Evolutionary conservation across 2,888 invertebrate genomes (phyloP), one percentile per base, ranked within the genome.

Genomic region (Callyntrura sp.): DNA sequence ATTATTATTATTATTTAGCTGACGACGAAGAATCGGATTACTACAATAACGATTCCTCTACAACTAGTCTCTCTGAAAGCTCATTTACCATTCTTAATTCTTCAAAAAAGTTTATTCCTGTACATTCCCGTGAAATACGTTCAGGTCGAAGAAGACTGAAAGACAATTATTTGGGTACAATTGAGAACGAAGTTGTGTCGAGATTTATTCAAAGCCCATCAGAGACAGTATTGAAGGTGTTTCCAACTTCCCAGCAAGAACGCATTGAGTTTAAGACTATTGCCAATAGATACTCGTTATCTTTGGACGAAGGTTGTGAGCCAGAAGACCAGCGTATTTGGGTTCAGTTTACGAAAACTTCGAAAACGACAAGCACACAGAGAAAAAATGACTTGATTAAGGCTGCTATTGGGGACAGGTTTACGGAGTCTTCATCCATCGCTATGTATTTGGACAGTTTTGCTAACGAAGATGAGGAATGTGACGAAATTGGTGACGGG

Each of bases 11-110:
- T 6, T 35, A 23, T 78, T 78, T 68, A 86, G 86, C 88, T 8
- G 88, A 88, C 25, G 88, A 88, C 25, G 88, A 88, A 65, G 88
- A 88, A 83, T 88, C 88, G 14, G 88, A 88, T 51, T 88, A 88
- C 23, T 88, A 88, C 51, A 88, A 88, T 48, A 88, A 88, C 20
- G 88, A 88, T 23, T 88, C 88, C 6, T 88, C 88, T 23, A 88
- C 88, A 0, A 88, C 88, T 1, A 88, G 88, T 28, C 83, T 88
- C 4, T 88, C 88, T 6, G 88, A 88, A 25, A 88, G 88, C 17
- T 88, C 88, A n/a, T 88, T 88, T 55, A 88, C 88, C 14, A 25
- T 88, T 8, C 55, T 88, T 9, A 88, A 78, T 68, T 60, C 88
- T 12, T 76, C 83, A 14, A 88, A 88, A 76, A 88, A 88, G 28